phyloP scores from a whole-genome alignment of 2,888 invertebrate genomes.

The Malthinus flaveolus region DNA sequence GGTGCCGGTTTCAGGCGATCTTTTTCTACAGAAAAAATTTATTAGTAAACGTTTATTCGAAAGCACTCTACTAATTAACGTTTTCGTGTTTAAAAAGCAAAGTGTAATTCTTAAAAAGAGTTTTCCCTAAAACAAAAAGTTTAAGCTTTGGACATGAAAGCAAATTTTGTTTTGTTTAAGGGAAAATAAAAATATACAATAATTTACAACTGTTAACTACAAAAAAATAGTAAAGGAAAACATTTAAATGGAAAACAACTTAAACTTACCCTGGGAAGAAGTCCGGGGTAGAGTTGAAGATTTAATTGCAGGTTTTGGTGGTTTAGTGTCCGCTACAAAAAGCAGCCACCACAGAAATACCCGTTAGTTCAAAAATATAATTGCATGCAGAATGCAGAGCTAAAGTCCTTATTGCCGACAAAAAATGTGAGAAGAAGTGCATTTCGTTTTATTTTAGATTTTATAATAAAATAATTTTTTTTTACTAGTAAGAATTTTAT shows the following conservation, averaged over 20 bases:
- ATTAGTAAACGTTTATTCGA: too few relatives aligned
- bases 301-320: conserved; percentile 95
- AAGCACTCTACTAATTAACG: too few relatives aligned
- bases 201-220: neutral
- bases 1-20: conserved; percentile 88
- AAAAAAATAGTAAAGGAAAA: neutral
- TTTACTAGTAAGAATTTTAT: too few relatives aligned
- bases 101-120: too few relatives aligned
- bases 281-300: conserved; percentile 93
- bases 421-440: too few relatives aligned
- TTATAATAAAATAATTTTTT: too few relatives aligned
- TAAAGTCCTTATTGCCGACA: neutral
- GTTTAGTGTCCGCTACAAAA: conserved; percentile 84
- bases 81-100: neutral
- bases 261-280: conserved; percentile 85
- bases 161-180: neutral
- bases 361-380: conserved; percentile 40
- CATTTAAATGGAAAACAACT: conserved; percentile 1
- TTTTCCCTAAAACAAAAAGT: neutral
- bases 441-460: too few relatives aligned
- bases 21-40: conserved; percentile 60
- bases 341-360: conserved; percentile 49
- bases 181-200: neutral
- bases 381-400: conserved; percentile 25
- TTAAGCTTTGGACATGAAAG: neutral